Base-by-base conservation (phyloP, 1,140 invertebrate genomes). In the Achatina immaculata region DNA sequence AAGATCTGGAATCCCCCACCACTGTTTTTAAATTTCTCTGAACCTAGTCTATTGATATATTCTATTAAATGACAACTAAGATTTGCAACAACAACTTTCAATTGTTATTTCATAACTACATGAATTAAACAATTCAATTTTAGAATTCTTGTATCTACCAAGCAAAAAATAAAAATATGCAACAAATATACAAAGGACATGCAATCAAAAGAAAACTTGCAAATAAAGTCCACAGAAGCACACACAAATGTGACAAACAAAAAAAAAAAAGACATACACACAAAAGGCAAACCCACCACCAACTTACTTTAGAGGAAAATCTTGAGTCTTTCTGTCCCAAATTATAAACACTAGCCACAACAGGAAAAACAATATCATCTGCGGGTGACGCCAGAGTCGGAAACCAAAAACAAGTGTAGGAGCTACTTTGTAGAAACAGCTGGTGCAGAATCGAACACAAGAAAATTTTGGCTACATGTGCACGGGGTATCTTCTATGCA, bases 251-350 rank as follows among this genome's bases (percentile, higher is more conserved):
- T 7, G 6, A n/a, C 24, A 75, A 48, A 40, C 69, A 76, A 48
- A 31, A 48, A 62, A 55, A 58, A 40, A 62, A 76, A 66, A 66
- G 31, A 14, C 19, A 19, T n/a, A 66, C 31, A 31, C 19, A 66
- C 19, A 19, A 31, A 43, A 42, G n/a, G 68, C 68, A 45, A 76
- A 62, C 74, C 74, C 74, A 62, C 74, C 74, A 76, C 74, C 74
- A 65, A 76, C 74, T 76, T 76, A 76, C 74, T 76, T 76, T 40
- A 40, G 58, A 11, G 58, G 48, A 28, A 31, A 28, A 16, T 75
- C 74, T 76, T 24, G 58, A 34, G 58, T 48, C 68, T 69, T 40
- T 43, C 68, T 69, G 14, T 40, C 68, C 71, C 42, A 73, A 73
- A 73, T 43, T 48, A 73, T 45, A 45, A 28, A 45, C 14, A 34